Base-by-base conservation (phyloP, 2,888 invertebrate genomes). In the Lasioglossum vierecki region DNA sequence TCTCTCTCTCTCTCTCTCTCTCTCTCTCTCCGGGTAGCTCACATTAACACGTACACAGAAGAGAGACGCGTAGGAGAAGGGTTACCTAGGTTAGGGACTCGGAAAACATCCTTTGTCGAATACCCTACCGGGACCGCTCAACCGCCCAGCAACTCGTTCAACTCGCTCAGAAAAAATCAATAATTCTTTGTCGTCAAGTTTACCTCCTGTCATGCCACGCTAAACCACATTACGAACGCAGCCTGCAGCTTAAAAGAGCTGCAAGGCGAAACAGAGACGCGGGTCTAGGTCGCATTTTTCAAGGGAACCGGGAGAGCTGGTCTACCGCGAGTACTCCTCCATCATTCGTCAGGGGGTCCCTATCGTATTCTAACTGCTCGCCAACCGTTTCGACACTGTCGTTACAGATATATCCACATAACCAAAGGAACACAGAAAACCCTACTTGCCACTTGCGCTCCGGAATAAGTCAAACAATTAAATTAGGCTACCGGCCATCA, bases 21-120 rank as follows among this genome's bases (percentile, higher is more conserved):
- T 57, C 57, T n/a, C n/a, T 57, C 57, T 87, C 74, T 57, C 39
- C 39, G 86, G 80, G 86, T 83, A 86, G 86, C 79, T 86, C 81
- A 83, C 84, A 88, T 88, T 84, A 80, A 88, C 87, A 89, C 90
- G 88, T 89, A 88, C 87, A 92, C 87, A 91, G 84, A 89, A 78
- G 71, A 80, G 81, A 73, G 83, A 84, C 88, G 91, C 90, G 93
- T 92, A 92, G 93, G 92, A 93, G 92, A 94, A 94, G 94, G 94
- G 94, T 94, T 94, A 92, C 93, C 95, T 94, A 94, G 94, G 94
- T 94, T 94, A 94, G 94, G 94, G 94, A 94, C 94, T 94, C 91
- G 94, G 94, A 94, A 94, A 95, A 94, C 94, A 94, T 94, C 94
- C 94, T 95, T 94, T 95, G 94, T 94, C 94, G 93, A 94, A 94